Conservation (phyloP, 2,888 invertebrate genomes). For the Latrodectus hesperus region DNA sequence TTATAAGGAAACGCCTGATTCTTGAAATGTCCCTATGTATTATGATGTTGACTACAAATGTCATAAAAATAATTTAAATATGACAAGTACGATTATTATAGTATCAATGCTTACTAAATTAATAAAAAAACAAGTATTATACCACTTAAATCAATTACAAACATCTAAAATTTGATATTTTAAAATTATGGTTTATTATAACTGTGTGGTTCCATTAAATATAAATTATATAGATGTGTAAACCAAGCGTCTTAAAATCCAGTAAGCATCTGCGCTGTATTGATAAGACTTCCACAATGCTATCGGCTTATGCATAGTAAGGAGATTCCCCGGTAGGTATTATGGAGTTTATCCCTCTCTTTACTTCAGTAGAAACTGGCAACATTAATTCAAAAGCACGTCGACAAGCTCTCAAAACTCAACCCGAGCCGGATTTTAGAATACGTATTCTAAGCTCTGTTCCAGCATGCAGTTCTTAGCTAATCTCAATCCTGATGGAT, state of each 20-base stretch:
- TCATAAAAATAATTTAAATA: too few relatives aligned
- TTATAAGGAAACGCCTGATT: too few relatives aligned
- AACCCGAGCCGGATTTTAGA: background rate
- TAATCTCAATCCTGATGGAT: too few relatives aligned
- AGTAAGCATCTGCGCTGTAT: conserved; percentile 10
- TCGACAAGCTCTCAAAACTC: background rate
- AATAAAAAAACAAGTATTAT: too few relatives aligned
- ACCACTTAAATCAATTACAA: too few relatives aligned
- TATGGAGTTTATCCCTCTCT: conserved; percentile 42
- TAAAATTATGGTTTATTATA: background rate
- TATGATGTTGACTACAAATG: too few relatives aligned
- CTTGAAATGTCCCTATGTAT: too few relatives aligned
- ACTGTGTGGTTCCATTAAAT: background rate
- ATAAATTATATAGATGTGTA: background rate
- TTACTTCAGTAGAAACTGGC: conserved; percentile 21
- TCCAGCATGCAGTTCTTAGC: too few relatives aligned
- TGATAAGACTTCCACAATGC: conserved; percentile 52
- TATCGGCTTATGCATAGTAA: conserved; percentile 40
- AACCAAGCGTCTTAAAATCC: background rate
- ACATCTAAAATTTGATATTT: background rate
- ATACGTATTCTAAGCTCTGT: too few relatives aligned
- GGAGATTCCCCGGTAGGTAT: conserved; percentile 28
- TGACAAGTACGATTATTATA: too few relatives aligned
- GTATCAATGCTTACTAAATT: too few relatives aligned
- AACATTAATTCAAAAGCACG: conserved; percentile 43